These are phyloP conservation scores for Bungarus multicinctus DNA, from an alignment of 2,113 vertebrate species.

Conservation along the genomic window DNA sequence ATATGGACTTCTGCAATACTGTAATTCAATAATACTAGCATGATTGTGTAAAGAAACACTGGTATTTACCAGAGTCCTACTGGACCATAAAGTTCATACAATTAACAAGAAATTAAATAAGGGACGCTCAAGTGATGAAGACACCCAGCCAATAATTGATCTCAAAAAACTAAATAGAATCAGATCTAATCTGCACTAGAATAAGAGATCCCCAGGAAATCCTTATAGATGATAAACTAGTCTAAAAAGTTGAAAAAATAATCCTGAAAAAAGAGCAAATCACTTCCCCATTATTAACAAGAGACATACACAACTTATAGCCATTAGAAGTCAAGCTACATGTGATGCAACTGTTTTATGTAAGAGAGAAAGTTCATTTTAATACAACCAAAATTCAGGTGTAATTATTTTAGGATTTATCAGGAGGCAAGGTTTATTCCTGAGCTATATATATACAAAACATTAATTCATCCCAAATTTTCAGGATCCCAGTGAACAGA, in stretches of 20 bases:
- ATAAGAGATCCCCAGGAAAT: not conserved
- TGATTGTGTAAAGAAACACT: not conserved
- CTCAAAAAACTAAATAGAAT: not conserved
- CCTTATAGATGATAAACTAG: not conserved
- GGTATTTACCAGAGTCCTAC: not conserved
- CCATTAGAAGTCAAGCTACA: not conserved
- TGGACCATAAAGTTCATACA: not conserved
- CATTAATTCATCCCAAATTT: not conserved
- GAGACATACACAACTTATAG: not conserved
- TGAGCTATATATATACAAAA: no score
- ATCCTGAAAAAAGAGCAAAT: not conserved
- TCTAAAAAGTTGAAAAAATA: not conserved
- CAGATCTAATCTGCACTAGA: not conserved
- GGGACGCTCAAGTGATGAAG: not conserved
- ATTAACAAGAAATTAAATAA: not conserved
- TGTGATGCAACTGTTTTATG: not conserved
- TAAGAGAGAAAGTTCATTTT: not conserved
- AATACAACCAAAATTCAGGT: not conserved
- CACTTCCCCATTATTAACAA: not conserved
- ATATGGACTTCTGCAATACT: not conserved
- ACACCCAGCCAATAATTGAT: not conserved
- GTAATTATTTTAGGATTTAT: not conserved
- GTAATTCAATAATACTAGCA: not conserved
- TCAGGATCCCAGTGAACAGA: not conserved
- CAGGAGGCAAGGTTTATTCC: not conserved